Percentiles rank a stretch among this genome's conserved stretches.
Conservation (phyloP, 2,797 vertebrate species). For the Erithacus rubecula region DNA sequence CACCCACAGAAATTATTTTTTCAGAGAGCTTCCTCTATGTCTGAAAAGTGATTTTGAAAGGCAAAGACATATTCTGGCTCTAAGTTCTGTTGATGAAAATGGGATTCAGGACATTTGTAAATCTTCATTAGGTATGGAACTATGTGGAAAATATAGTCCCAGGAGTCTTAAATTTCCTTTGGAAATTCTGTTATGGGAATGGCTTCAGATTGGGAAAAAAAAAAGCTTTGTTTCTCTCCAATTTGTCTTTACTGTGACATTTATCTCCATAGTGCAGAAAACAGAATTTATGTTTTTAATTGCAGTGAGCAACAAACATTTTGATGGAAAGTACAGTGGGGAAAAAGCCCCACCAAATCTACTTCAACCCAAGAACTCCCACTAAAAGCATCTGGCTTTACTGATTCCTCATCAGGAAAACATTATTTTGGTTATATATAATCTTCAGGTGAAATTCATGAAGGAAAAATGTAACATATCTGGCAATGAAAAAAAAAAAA, state of each 20-base stretch:
- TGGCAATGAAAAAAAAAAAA: background rate
- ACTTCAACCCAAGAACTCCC: background rate
- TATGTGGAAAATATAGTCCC: background rate
- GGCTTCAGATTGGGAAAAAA: background rate
- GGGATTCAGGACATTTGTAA: background rate
- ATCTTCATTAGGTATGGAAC: background rate
- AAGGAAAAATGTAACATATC: background rate
- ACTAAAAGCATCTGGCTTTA: background rate
- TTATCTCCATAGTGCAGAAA: background rate
- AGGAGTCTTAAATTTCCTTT: background rate
- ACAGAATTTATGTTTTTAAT: background rate
- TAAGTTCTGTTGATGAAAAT: background rate
- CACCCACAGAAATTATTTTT: too few species aligned
- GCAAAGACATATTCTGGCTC: background rate
- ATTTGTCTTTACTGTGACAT: background rate
- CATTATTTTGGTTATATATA: background rate
- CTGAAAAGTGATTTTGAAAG: background rate
- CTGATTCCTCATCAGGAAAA: background rate
- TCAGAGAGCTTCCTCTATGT: too few species aligned
- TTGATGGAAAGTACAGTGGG: background rate
- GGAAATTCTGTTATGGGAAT: background rate
- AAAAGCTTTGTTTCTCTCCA: background rate
- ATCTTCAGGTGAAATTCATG: background rate
- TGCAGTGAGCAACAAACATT: background rate
- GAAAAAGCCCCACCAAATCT: background rate